Evolutionary conservation across 2,113 vertebrate genomes (phyloP), one percentile per base, ranked within the genome.

Genomic region (Spermophilus dauricus): DNA sequence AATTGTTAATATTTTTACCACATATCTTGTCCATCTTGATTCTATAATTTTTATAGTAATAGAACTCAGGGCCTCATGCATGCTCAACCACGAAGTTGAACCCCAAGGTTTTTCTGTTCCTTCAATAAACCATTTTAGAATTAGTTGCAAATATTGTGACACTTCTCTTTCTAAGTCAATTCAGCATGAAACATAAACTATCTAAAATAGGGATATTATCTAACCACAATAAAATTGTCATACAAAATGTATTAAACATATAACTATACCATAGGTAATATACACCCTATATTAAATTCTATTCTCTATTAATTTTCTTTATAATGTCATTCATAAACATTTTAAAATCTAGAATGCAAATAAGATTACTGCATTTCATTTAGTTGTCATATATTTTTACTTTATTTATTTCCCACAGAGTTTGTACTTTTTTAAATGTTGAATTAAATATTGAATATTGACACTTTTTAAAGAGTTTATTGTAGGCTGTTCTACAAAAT

Each of bases 141-240:
- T 94, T 93, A 88, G 45, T 77, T 91, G 26, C 37, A 85, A 97
- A 87, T 86, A 88, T 95, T 95, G 45, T 95, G 86, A 97, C 67
- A 94, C 32, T 83, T 94, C 45, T 76, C 61, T 84, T 37, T 78
- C 76, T 89, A 96, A 96, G 91, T 97, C 95, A 97, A 94, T 88
- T 96, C 81, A 90, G 24, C 24, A 73, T 73, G 75, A 94, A 85
- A 45, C 37, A 94, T 94, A 69, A 80, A 84, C 95, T 39, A 94
- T 85, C 76, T 77, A 80, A 73, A 97, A 61, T 7, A 87, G 28
- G 37, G 18, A 53, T 24, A 83, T 70, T 94, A 92, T 8, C 92
- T 80, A 96, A 91, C 34, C 69, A 94, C 53, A 76, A 72, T 72
- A 76, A 87, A 88, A 77, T 77, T 97, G 32, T 86, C 81, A 88